Conservation (phyloP, 2,888 invertebrate genomes). For the Apotomis betuletana region DNA sequence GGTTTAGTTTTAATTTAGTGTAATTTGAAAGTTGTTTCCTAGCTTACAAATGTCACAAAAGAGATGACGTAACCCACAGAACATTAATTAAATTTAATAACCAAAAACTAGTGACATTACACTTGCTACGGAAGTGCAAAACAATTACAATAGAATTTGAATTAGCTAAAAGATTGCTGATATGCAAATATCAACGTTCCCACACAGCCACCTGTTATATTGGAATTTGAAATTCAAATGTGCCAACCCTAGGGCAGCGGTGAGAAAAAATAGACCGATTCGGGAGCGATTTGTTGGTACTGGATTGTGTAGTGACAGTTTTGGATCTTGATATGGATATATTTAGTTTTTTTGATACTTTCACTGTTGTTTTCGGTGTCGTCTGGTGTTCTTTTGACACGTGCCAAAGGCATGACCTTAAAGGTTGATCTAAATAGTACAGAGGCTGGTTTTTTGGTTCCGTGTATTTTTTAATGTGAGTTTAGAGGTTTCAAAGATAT, state of each 20-base stretch:
- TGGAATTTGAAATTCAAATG: slow-evolving; percentile 58
- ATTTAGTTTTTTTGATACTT: background rate
- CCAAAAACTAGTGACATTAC: slow-evolving; percentile 6
- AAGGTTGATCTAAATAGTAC: no score
- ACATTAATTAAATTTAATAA: slow-evolving; percentile 4
- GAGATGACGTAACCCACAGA: background rate
- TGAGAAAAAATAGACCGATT: slow-evolving; percentile 41
- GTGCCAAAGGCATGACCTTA: no score
- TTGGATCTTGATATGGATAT: background rate
- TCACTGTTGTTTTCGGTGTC: background rate
- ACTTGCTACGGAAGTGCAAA: slow-evolving; percentile 20
- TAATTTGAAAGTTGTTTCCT: background rate
- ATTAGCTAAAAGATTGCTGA: slow-evolving; percentile 40
- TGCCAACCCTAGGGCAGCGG: slow-evolving; percentile 53
- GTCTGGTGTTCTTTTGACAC: background rate
- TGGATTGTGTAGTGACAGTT: background rate
- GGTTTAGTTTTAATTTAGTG: no score
- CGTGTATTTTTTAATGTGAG: no score
- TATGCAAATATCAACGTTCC: slow-evolving; percentile 66
- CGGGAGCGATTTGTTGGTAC: slow-evolving; percentile 23
- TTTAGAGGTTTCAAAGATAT: no score
- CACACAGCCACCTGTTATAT: slow-evolving; percentile 75
- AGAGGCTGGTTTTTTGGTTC: no score
- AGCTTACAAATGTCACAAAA: background rate
- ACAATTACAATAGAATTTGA: slow-evolving; percentile 18